Conservation (phyloP, 2,888 invertebrate genomes). For the Silvanus unidentatus region DNA sequence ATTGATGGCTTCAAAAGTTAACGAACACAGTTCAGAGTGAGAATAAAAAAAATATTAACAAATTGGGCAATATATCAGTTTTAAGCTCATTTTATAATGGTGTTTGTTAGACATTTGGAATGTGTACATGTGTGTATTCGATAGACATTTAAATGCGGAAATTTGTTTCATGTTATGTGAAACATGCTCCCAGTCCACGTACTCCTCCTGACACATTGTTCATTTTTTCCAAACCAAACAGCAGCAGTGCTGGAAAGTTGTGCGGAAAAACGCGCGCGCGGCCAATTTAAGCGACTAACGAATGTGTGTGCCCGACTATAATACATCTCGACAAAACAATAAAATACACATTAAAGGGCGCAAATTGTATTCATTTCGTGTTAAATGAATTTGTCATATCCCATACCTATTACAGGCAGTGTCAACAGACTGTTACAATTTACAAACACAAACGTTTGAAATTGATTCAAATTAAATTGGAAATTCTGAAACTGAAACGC, state of each 20-base stretch:
- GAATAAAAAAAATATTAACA: conserved; percentile 3
- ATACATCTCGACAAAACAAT: conserved; percentile 12
- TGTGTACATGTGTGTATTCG: conserved; percentile 20
- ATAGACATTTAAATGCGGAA: conserved; percentile 33
- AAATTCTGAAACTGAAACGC: no score
- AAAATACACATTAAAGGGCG: neutral
- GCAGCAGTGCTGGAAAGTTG: conserved; percentile 13
- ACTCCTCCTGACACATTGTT: conserved; percentile 14
- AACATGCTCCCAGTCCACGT: conserved; percentile 17
- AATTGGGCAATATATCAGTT: conserved; percentile 21
- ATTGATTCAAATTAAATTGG: no score
- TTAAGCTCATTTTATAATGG: conserved; percentile 23
- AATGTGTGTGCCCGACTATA: conserved; percentile 3
- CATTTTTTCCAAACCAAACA: conserved; percentile 19
- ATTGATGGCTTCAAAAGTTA: no score
- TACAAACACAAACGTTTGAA: no score
- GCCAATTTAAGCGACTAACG: conserved; percentile 14
- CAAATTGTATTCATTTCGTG: no score
- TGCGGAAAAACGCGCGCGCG: no score
- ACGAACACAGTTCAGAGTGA: no score
- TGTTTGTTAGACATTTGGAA: conserved; percentile 20
- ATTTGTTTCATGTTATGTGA: conserved; percentile 31
- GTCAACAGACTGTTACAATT: no score
- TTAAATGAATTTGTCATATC: conserved; percentile 8
- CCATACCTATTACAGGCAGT: conserved; percentile 7